Conservation (phyloP, 1,140 invertebrate genomes). For the Telenomus remus region DNA sequence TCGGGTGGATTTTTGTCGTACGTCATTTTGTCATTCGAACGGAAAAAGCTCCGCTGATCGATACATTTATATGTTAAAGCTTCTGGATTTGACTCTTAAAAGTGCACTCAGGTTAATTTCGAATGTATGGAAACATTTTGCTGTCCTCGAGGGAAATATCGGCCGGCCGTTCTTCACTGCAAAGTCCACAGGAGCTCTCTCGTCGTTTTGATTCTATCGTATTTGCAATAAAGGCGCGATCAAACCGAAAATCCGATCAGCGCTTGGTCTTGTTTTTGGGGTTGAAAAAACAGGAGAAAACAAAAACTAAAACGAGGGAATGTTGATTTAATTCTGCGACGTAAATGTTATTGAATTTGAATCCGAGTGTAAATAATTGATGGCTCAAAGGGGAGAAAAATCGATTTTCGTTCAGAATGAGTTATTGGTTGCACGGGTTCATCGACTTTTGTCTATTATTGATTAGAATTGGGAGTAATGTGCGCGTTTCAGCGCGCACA, state of each 20-base stretch:
- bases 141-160: conserved; percentile 46
- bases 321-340: not conserved
- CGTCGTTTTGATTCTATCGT: conserved; percentile 34
- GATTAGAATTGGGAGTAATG: conserved; percentile 27
- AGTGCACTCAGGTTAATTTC: conserved; percentile 48
- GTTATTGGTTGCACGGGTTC: conserved; percentile 22
- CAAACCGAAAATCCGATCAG: conserved; percentile 10
- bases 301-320: no score
- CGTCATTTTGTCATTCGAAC: conserved; percentile 3
- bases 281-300: no score
- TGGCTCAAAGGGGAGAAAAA: no score
- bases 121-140: conserved; percentile 41
- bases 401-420: not conserved
- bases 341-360: not conserved
- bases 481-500: conserved; percentile 12
- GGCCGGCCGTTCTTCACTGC: conserved; percentile 23
- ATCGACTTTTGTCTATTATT: conserved; percentile 24
- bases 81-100: conserved; percentile 41
- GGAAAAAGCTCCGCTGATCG: conserved; percentile 23
- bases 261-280: no score
- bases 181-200: conserved; percentile 24
- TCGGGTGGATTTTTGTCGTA: conserved; percentile 6
- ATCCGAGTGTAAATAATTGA: not conserved
- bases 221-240: conserved; percentile 15
- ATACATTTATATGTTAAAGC: conserved; percentile 44